These are phyloP conservation scores for Neoscelio sp. DNA, from an alignment of 2,888 invertebrate genomes.

Conservation along the genomic window DNA sequence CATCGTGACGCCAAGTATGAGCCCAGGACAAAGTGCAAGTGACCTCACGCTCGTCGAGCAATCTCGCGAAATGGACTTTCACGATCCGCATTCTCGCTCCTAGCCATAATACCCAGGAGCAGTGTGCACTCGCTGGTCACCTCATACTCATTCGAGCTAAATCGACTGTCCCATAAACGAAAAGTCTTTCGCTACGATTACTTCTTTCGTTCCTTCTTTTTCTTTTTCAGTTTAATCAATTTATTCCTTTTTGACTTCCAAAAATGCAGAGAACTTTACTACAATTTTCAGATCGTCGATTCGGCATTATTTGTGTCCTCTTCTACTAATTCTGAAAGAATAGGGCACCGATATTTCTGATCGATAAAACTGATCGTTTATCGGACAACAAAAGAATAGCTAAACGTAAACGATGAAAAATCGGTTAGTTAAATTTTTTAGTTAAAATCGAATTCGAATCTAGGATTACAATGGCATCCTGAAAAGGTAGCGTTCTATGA, in stretches of 20 bases:
- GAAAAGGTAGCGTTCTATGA: conserved; percentile 62
- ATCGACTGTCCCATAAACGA: conserved; percentile 39
- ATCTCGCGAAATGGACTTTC: conserved; percentile 70
- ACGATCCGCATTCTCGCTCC: conserved; percentile 69
- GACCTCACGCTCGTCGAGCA: conserved; percentile 69
- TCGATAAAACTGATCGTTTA: conserved; percentile 32
- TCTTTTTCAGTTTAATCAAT: background rate
- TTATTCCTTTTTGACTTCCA: too few relatives aligned
- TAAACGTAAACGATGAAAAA: conserved; percentile 4
- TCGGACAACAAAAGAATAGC: conserved; percentile 11
- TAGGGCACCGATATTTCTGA: too few relatives aligned
- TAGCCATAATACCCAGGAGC: conserved; percentile 59
- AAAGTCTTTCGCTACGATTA: conserved; percentile 15
- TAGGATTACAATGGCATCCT: conserved; percentile 45
- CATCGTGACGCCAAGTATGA: conserved; percentile 74
- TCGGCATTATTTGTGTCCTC: too few relatives aligned
- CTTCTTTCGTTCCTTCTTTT: background rate
- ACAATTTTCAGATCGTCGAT: too few relatives aligned
- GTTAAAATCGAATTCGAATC: conserved; percentile 34
- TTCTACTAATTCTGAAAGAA: too few relatives aligned
- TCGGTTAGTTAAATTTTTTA: conserved; percentile 17
- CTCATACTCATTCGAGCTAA: conserved; percentile 20
- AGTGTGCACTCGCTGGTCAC: conserved; percentile 11
- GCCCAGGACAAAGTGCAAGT: conserved; percentile 71
- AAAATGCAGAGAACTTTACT: too few relatives aligned